These are phyloP conservation scores for Helicolenus hilgendorfi DNA, from an alignment of 2,797 vertebrate genomes.

Conservation along the genomic window DNA sequence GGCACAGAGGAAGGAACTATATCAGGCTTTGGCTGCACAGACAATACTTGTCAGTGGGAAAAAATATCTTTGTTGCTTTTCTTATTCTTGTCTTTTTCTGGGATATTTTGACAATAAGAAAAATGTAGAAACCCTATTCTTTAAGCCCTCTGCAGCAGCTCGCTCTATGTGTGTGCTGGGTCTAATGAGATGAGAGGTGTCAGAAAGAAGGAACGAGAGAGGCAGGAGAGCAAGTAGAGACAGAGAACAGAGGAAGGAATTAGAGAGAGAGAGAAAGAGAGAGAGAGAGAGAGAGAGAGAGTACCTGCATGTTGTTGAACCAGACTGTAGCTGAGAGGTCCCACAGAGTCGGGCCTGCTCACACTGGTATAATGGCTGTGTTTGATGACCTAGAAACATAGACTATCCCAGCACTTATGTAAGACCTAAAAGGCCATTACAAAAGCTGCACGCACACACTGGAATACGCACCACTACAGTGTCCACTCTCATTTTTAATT, in stretches of 20 bases:
- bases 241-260: conserved; percentile 43
- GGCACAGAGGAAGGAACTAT: background rate
- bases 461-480: background rate
- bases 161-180: background rate
- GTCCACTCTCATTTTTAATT: background rate
- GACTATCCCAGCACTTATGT: conserved; percentile 61
- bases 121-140: background rate
- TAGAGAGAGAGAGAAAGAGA: background rate
- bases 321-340: conserved; percentile 62
- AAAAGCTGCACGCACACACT: conserved; percentile 20
- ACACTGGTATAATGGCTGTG: conserved; percentile 64
- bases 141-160: conserved; percentile 7
- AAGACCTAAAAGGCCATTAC: conserved; percentile 60
- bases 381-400: conserved; percentile 81
- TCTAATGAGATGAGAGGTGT: conserved; percentile 25
- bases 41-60: background rate
- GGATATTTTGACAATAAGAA: background rate
- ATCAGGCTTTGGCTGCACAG: background rate
- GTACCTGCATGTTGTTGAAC: conserved; percentile 60
- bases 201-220: conserved; percentile 16
- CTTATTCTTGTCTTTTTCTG: background rate
- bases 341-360: conserved; percentile 63
- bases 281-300: conserved; percentile 4
- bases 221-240: conserved; percentile 61
- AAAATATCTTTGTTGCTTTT: background rate